phyloP scores from a whole-genome alignment of 2,113 vertebrate species.

The Pan paniscus region DNA sequence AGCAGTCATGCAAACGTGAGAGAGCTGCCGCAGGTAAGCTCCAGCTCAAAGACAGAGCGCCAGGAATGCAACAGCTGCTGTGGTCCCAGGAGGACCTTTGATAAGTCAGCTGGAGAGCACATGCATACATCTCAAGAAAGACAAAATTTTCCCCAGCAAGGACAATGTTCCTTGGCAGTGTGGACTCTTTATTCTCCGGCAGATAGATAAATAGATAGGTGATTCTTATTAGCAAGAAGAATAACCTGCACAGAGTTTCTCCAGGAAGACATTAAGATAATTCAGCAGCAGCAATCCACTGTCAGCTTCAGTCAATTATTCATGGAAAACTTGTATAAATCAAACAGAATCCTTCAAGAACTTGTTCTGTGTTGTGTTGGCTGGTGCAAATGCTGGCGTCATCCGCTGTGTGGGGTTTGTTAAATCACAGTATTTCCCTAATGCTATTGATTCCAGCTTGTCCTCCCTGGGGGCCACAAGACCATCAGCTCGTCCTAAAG shows the following conservation, averaged over 20 bases:
- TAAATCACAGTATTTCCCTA: neutral
- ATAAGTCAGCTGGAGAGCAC: neutral
- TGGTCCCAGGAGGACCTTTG: neutral
- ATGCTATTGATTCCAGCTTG: neutral
- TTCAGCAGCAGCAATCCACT: neutral
- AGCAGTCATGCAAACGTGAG: neutral
- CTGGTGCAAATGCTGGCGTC: neutral
- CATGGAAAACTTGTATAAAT: neutral
- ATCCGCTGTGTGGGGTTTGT: neutral
- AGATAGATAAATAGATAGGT: slow-evolving; percentile 43
- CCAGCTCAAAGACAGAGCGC: neutral
- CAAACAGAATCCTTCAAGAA: slow-evolving; percentile 21
- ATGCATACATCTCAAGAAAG: neutral
- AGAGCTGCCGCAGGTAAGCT: neutral
- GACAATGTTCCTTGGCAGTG: neutral
- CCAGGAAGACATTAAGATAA: slow-evolving; percentile 37
- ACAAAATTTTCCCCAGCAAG: slow-evolving; percentile 31
- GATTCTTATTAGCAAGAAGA: slow-evolving; percentile 63
- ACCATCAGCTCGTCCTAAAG: neutral
- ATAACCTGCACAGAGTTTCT: slow-evolving; percentile 27
- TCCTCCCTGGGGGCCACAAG: neutral
- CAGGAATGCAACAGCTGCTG: neutral
- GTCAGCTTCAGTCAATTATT: neutral
- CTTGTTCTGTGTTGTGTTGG: neutral
- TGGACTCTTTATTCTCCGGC: slow-evolving; percentile 19